A percentile compares a stretch with the other conserved stretches of the same genome.
These are phyloP conservation scores for Sarcophaga rosellei DNA, from an alignment of 2,888 invertebrate species.

Conservation along the genomic window DNA sequence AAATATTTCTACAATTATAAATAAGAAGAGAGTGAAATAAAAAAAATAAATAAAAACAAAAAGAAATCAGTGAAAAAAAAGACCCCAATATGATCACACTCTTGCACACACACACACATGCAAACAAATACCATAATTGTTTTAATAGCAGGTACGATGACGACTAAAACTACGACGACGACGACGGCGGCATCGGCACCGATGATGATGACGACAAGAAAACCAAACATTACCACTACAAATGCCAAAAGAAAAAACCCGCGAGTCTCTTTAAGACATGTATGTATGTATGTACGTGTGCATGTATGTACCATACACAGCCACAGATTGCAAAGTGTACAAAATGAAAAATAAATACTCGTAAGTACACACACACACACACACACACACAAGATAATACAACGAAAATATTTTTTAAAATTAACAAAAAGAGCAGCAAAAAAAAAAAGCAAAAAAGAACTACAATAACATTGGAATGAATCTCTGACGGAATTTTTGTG, in stretches of 20 bases:
- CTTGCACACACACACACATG: constrained; percentile 1
- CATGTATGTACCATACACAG: constrained; percentile 24
- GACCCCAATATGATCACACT: constrained; percentile 53
- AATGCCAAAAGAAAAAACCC: constrained; percentile 48
- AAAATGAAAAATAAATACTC: constrained; percentile 35
- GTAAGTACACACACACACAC: not conserved
- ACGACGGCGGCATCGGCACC: constrained; percentile 16
- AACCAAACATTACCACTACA: constrained; percentile 54
- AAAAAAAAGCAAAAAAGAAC: constrained; percentile 28
- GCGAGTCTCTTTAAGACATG: constrained; percentile 63
- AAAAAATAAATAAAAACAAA: not conserved
- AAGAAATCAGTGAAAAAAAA: constrained; percentile 63
- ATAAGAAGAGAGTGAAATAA: constrained; percentile 48
- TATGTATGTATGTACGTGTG: no score
- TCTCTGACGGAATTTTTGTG: constrained; percentile 68
- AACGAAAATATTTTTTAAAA: constrained; percentile 5
- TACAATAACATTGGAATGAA: constrained; percentile 64
- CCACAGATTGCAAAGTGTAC: constrained; percentile 64
- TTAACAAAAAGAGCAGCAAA: constrained; percentile 3
- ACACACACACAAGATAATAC: constrained; percentile 17
- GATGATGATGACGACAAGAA: constrained; percentile 41
- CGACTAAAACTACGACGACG: constrained; percentile 4
- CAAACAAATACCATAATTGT: constrained; percentile 45
- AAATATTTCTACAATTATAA: constrained; percentile 30
- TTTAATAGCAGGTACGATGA: constrained; percentile 64